These are phyloP conservation scores for Julus scandinavius DNA, from an alignment of 2,888 invertebrate genomes.

Conservation along the genomic window DNA sequence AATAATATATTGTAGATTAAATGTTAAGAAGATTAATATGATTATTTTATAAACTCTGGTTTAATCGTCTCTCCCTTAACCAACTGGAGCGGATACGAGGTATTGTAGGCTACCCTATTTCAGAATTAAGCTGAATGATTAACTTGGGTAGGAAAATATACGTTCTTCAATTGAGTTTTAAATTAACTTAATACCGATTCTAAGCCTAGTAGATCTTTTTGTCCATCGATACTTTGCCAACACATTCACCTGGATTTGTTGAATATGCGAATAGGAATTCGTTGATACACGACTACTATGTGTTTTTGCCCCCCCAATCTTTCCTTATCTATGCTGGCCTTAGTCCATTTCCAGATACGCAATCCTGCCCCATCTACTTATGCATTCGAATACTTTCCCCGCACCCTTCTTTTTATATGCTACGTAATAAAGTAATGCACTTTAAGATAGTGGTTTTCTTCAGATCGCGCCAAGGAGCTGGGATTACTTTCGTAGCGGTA, in stretches of 20 bases:
- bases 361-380: background rate
- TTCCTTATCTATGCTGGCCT: background rate
- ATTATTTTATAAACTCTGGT: no score
- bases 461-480: conserved; percentile 2
- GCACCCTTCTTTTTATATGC: conserved; percentile 15
- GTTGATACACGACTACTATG: background rate
- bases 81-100: no score
- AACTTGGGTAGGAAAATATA: no score
- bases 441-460: conserved; percentile 26
- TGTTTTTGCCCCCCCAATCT: background rate
- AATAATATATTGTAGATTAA: no score
- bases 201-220: background rate
- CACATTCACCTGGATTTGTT: conserved; percentile 2
- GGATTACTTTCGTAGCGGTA: conserved; percentile 16
- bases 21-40: no score
- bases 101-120: no score
- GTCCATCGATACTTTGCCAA: background rate
- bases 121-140: no score
- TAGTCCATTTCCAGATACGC: background rate
- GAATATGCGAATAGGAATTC: background rate
- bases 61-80: no score
- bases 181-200: no score
- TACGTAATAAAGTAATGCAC: conserved; percentile 34
- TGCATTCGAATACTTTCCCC: conserved; percentile 8
- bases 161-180: no score